Evolutionary conservation across 2,888 invertebrate species (phyloP).

Genomic region (Pristionchus arcanus): DNA sequence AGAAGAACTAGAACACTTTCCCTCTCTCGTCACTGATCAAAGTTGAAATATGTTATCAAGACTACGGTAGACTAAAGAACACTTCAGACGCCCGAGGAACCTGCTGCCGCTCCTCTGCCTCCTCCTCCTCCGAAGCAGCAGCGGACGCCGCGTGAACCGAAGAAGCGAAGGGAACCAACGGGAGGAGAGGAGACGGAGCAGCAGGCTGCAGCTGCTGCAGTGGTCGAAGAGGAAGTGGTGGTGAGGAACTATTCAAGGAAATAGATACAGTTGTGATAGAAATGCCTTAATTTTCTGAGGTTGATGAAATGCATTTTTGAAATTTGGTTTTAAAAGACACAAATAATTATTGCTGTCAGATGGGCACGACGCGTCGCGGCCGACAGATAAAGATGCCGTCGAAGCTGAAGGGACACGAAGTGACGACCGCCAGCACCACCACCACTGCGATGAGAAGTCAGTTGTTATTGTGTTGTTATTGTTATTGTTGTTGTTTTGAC

Average conservation of each 20-base stretch:
- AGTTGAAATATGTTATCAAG: neutral
- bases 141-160: neutral
- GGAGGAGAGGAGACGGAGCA: neutral
- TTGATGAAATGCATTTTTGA: too few species aligned
- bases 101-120: neutral
- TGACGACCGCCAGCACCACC: neutral
- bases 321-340: too few species aligned
- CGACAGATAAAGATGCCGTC: constrained; percentile 36
- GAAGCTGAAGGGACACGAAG: constrained; percentile 24
- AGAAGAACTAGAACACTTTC: neutral
- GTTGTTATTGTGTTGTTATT: neutral
- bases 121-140: neutral
- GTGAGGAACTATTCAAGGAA: neutral
- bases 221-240: constrained; percentile 1
- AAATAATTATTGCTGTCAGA: neutral
- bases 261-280: too few species aligned
- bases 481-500: neutral
- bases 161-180: neutral
- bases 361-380: constrained; percentile 26
- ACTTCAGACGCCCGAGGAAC: neutral
- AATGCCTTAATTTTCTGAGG: too few species aligned
- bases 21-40: too few species aligned
- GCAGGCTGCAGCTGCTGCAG: too few species aligned
- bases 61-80: neutral
- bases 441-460: neutral